Evolutionary conservation across 2,113 vertebrate species (phyloP).

Genomic region (Hippocampus abdominalis): DNA sequence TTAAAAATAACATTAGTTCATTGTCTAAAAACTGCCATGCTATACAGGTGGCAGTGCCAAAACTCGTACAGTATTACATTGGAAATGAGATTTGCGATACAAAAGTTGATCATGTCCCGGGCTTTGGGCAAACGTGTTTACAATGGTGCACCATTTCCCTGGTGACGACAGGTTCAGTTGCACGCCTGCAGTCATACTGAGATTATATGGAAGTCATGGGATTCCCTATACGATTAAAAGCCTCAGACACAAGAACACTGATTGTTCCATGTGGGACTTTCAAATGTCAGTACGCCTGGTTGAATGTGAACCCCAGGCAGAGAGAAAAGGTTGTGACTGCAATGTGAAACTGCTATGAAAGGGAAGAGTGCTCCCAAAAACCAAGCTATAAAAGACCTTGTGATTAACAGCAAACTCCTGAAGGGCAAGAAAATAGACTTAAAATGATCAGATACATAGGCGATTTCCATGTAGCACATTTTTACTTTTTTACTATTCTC

Average conservation of each 20-base stretch:
- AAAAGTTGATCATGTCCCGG: neutral
- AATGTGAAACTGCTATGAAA: neutral
- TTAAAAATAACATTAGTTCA: neutral
- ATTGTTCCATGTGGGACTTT: slow-evolving; percentile 54
- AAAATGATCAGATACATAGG: neutral
- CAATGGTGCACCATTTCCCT: slow-evolving; percentile 11
- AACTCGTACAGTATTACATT: neutral
- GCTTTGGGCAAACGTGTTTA: slow-evolving; percentile 12
- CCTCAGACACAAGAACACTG: slow-evolving; percentile 53
- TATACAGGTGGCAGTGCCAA: neutral
- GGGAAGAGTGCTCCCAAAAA: neutral
- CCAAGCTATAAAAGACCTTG: neutral
- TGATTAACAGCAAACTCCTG: neutral
- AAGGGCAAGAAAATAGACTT: no score
- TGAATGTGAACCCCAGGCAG: slow-evolving; percentile 11
- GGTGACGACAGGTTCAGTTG: slow-evolving; percentile 27
- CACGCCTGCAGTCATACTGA: slow-evolving; percentile 37
- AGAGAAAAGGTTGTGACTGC: slow-evolving; percentile 6
- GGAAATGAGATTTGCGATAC: neutral
- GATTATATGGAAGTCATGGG: slow-evolving; percentile 72
- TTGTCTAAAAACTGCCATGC: neutral
- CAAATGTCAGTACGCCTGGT: slow-evolving; percentile 27
- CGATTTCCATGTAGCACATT: no score
- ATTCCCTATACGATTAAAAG: slow-evolving; percentile 61
- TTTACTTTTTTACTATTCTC: no score